A percentile compares a stretch with the other conserved stretches of the same genome.
Conservation (phyloP, 2,797 vertebrate species). For the Notoglanidium macrostoma region DNA sequence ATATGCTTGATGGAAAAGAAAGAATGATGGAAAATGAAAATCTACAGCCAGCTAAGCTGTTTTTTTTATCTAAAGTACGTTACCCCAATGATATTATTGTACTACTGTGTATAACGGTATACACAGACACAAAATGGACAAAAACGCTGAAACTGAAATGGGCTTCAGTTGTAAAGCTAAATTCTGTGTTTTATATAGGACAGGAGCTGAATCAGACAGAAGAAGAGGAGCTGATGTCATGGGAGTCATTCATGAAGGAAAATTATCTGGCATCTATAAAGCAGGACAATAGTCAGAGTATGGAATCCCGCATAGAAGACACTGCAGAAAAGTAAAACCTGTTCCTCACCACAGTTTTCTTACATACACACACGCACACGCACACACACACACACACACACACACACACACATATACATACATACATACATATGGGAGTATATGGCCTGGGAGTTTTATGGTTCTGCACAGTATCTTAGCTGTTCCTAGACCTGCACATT, state of each 20-base stretch:
- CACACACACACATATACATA: too few relatives aligned
- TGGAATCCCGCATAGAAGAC: conserved; percentile 80
- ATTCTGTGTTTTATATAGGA: conserved; percentile 67
- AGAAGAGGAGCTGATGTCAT: conserved; percentile 86
- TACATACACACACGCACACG: too few relatives aligned
- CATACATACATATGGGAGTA: too few relatives aligned
- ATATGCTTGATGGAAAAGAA: background rate
- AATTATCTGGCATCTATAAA: conserved; percentile 81
- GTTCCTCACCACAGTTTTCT: background rate
- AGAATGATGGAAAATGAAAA: background rate
- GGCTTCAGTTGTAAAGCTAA: background rate
- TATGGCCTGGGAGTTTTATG: too few relatives aligned
- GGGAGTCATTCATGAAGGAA: conserved; percentile 92
- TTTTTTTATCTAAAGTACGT: background rate
- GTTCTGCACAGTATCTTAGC: too few relatives aligned
- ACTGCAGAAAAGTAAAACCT: conserved; percentile 81
- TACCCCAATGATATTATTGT: background rate
- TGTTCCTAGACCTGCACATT: too few relatives aligned
- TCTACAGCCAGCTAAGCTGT: background rate
- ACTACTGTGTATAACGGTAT: background rate
- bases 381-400: too few relatives aligned
- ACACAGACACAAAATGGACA: background rate
- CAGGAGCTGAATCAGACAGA: conserved; percentile 77
- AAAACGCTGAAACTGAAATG: background rate
- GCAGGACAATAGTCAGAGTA: conserved; percentile 75